Evolutionary conservation across 2,888 invertebrate genomes (phyloP), one percentile per base, ranked within the genome.

Genomic region (Vandiemenella viatica): DNA sequence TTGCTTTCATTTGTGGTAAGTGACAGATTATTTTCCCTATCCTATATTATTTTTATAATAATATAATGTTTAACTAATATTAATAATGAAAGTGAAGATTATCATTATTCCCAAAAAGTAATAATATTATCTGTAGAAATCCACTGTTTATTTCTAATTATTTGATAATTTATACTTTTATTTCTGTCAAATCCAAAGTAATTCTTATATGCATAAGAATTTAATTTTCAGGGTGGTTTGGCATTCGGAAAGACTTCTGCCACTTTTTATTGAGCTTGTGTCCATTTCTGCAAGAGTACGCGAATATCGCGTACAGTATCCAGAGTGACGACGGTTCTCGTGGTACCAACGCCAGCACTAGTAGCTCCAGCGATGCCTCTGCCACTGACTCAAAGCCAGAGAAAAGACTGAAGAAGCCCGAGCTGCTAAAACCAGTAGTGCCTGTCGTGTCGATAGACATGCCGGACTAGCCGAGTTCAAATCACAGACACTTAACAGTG

Each of bases 201-300:
- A n/a, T n/a, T n/a, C n/a, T n/a, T n/a, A n/a, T n/a, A n/a, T 52
- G 7, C 5, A 44, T 5, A 32, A 7, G 40, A 52, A 48, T 56
- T 56, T 56, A 52, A 57, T 59, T 74, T 75, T 50, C 68, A 92
- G 91, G 95, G 95, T 96, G 96, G 97, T 98, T 97, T 68, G 98
- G 96, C 46, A 88, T 98, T 59, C 77, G 96, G 45, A 93, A 93
- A 72, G 96, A 95, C 64, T 93, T 98, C 66, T 96, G 95, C 65
- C 89, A 90, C 60, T 96, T 95, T 67, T 74, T 98, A n/a, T 71
- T 98, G 23, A 88, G 90, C 47, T 80, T 87, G 13, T 95, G 93
- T 69, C 97, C 97, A 1, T 75, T 93, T 54, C 74, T 98, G 41
- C 95, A 96, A 72, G 95, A 97, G 64, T 98, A 98, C 66, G 97